A percentile compares a stretch with the other conserved stretches of the same genome.
Conservation (phyloP, 2,888 invertebrate species). For the Seira ritae region DNA sequence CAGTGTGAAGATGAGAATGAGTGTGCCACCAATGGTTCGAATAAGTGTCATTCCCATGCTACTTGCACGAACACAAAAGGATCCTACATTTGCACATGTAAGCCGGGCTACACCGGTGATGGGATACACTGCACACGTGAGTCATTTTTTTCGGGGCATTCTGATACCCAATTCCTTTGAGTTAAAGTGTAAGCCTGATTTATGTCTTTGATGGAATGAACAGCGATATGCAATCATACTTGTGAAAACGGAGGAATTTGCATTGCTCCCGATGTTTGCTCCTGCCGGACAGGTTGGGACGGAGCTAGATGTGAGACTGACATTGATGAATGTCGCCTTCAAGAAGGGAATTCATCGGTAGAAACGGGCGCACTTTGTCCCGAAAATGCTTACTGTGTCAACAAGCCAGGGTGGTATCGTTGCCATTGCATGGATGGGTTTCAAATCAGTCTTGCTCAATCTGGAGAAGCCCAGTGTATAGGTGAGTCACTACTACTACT, state of each 20-base stretch:
- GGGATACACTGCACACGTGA: constrained; percentile 88
- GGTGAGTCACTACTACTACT: constrained; percentile 60
- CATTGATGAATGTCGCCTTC: constrained; percentile 85
- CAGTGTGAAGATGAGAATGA: constrained; percentile 87
- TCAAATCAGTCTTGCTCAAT: constrained; percentile 74
- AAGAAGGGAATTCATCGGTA: constrained; percentile 78
- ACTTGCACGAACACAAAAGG: constrained; percentile 88
- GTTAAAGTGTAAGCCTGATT: neutral
- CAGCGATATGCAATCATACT: constrained; percentile 87
- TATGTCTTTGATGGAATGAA: constrained; percentile 70
- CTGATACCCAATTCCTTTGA: neutral
- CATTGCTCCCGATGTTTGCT: constrained; percentile 85
- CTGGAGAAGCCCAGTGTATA: constrained; percentile 72
- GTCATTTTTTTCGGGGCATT: constrained; percentile 75
- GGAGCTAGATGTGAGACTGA: constrained; percentile 91
- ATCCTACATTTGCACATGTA: constrained; percentile 86
- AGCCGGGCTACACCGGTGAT: constrained; percentile 85
- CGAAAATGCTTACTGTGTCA: constrained; percentile 86
- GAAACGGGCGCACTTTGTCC: constrained; percentile 78
- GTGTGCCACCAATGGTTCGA: constrained; percentile 82
- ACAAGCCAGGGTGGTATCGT: constrained; percentile 93
- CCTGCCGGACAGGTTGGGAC: constrained; percentile 87
- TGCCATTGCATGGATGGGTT: constrained; percentile 90
- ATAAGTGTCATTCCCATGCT: constrained; percentile 86
- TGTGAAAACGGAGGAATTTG: constrained; percentile 92